These are phyloP conservation scores for Anarhynchus alexandrinus DNA, from an alignment of 2,113 vertebrate genomes.

Conservation along the genomic window DNA sequence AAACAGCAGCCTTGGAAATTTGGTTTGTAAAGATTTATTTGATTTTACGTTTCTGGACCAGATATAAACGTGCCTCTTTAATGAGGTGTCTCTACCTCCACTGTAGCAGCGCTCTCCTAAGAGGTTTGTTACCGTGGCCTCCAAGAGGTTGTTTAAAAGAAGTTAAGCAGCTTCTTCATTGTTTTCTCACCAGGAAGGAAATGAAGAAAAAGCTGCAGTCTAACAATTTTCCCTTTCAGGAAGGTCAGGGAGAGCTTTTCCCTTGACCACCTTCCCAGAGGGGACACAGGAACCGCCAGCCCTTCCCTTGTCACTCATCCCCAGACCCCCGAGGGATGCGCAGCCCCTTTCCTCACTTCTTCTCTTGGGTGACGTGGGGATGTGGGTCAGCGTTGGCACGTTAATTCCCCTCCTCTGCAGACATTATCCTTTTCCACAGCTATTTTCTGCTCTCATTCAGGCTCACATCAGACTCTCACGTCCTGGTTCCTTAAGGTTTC, in stretches of 20 bases:
- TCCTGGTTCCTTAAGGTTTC: neutral
- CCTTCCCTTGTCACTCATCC: neutral
- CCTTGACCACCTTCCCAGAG: neutral
- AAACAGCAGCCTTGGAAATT: neutral
- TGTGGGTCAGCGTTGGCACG: neutral
- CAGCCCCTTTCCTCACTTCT: neutral
- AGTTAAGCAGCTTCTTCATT: neutral
- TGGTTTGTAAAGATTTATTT: neutral
- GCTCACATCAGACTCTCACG: neutral
- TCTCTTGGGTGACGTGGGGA: neutral
- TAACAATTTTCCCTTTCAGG: neutral
- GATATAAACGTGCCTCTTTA: neutral
- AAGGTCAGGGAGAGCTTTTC: neutral
- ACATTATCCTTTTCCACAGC: neutral
- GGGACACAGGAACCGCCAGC: neutral
- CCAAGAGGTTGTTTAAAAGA: neutral
- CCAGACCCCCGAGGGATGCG: neutral
- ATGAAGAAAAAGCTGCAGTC: neutral
- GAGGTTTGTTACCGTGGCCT: neutral
- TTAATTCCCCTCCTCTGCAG: neutral
- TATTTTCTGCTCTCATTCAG: neutral
- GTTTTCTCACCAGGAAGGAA: constrained; percentile 10
- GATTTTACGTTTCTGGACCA: neutral
- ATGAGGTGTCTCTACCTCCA: neutral
- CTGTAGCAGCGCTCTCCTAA: neutral